Percentiles rank a stretch among this genome's conserved stretches.
Conservation (phyloP, 2,797 vertebrate species). For the Eulemur rubriventer region DNA sequence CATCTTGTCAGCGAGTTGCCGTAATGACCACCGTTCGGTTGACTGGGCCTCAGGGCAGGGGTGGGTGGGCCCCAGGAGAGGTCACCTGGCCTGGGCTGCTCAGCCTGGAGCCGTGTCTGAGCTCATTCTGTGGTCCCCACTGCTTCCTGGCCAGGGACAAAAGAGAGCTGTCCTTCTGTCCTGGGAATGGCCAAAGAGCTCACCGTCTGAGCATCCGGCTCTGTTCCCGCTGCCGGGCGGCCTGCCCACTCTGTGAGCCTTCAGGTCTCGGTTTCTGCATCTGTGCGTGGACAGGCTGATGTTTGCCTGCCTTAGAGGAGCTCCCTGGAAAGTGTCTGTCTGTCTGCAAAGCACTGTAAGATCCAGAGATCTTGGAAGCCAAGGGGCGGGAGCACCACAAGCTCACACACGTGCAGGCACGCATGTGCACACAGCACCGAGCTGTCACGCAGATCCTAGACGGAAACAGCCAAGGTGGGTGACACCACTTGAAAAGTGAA, state of each 20-base stretch:
- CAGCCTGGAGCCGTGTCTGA: neutral
- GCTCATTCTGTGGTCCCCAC: neutral
- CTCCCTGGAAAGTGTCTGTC: neutral
- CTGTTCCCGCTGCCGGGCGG: neutral
- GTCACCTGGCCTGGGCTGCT: neutral
- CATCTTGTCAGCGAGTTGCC: neutral
- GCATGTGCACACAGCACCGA: rapidly evolving
- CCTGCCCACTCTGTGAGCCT: neutral
- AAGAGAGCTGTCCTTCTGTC: neutral
- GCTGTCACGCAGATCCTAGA: neutral
- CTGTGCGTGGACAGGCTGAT: neutral
- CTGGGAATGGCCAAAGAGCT: neutral
- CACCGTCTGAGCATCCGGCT: neutral
- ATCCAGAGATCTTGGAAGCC: neutral
- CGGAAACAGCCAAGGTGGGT: neutral
- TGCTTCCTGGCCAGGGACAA: neutral
- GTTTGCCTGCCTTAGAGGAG: neutral
- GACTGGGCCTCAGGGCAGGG: neutral
- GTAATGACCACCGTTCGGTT: neutral
- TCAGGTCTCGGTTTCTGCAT: neutral
- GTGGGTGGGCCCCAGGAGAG: neutral
- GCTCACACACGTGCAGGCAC: rapidly evolving
- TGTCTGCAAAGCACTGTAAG: neutral
- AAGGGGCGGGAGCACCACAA: neutral
- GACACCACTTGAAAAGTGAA: neutral